Evolutionary conservation across 2,888 invertebrate genomes (phyloP), one percentile per base, ranked within the genome.

Genomic region (Drosophila kambysellisi): DNA sequence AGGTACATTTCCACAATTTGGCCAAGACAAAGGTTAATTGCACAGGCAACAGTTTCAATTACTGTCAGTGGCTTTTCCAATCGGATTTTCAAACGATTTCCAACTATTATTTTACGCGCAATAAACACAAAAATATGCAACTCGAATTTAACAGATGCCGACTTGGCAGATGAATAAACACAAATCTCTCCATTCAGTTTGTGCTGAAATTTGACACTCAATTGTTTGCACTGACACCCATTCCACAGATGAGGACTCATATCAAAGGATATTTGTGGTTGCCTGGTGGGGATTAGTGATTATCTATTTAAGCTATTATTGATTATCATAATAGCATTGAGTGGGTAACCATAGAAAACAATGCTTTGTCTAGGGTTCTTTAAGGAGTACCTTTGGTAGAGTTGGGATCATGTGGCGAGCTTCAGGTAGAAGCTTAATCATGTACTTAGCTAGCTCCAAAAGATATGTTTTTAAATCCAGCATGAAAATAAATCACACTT

Each of bases 11-110:
- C 20, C 33, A 41, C 7, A 35, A 30, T 48, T 48, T 64, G 58
- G 12, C 48, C 41, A 64, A 59, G 54, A 54, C 64, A 71, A 57
- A 65, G 52, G 29, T 56, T 67, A 68, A 58, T 39, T 58, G 58
- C 12, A 43, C 54, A 41, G 54, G 56, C 56, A 63, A 56, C 50
- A 50, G 41, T 58, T 52, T 58, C 52, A 51, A 56, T 70, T 62
- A 43, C 69, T 35, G 37, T 11, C 62, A 52, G 46, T 25, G 30
- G 41, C 57, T 53, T 37, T 37, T 17, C 25, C 39, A 4, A 48
- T 11, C 30, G 52, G 30, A 63, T 58, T 70, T 52, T 25, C 20
- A 51, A 43, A 29, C 43, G 39, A 62, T 46, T 43, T 17, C 29
- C 2, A 41, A 29, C 51, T 39, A 53, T 69, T 48, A 53, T 59